Percentiles rank a stretch among this genome's conserved stretches.
Evolutionary conservation across 2,797 vertebrate genomes (phyloP).

Genomic region (Thunnus albacares): DNA sequence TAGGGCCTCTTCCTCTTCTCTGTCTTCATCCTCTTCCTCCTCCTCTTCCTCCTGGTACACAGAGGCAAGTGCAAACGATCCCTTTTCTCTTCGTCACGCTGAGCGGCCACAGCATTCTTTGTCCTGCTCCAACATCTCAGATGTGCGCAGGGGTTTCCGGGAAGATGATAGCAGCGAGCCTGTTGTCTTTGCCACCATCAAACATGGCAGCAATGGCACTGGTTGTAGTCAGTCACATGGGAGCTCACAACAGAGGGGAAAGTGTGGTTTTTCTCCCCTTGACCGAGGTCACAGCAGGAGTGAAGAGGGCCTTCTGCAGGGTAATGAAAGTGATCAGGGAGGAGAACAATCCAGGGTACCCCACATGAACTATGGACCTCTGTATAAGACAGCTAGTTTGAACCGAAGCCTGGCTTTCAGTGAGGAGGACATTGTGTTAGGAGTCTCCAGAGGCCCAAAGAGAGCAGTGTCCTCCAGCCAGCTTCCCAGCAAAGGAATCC

Average conservation of each 20-base stretch:
- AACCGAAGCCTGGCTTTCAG: constrained; percentile 80
- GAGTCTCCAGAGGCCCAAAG: constrained; percentile 72
- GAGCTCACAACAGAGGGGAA: constrained; percentile 35
- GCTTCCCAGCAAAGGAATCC: constrained; percentile 86
- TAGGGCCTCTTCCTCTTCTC: constrained; percentile 82
- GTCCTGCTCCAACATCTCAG: constrained; percentile 86
- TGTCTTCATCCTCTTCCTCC: constrained; percentile 78
- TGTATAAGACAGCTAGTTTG: constrained; percentile 84
- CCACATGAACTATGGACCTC: constrained; percentile 49
- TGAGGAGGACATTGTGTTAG: constrained; percentile 75
- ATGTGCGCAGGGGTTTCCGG: constrained; percentile 64
- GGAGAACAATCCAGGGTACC: constrained; percentile 23
- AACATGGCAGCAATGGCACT: constrained; percentile 46
- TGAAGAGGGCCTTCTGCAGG: constrained; percentile 78
- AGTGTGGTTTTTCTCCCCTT: constrained; percentile 61
- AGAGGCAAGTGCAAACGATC: constrained; percentile 78
- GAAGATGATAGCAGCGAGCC: constrained; percentile 68
- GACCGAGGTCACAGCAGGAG: constrained; percentile 83
- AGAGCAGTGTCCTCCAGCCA: constrained; percentile 80
- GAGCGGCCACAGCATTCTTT: constrained; percentile 81
- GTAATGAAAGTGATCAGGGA: constrained; percentile 37
- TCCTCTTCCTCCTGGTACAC: constrained; percentile 84
- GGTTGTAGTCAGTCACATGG: constrained; percentile 30
- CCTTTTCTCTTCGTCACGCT: constrained; percentile 65
- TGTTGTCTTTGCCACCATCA: constrained; percentile 69